These are phyloP conservation scores for Deilephila porcellus DNA, from an alignment of 2,888 invertebrate species.

Conservation along the genomic window DNA sequence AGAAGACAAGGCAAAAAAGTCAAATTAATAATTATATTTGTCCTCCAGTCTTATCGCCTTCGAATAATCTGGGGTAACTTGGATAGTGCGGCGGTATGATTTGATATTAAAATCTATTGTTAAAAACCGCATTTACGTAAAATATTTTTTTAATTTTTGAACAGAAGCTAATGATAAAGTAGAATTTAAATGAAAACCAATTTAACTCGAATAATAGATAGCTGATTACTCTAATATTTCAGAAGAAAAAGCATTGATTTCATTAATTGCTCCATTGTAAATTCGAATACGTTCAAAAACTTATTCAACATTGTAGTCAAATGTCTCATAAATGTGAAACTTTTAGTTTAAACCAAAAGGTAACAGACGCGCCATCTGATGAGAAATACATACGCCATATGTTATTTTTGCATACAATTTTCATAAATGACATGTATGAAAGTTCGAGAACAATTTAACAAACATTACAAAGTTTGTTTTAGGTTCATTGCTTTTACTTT, in stretches of 20 bases:
- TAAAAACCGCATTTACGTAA: no score
- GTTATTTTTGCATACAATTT: slow-evolving; percentile 22
- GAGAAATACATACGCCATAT: slow-evolving; percentile 12
- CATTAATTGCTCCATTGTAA: background rate
- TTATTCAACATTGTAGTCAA: background rate
- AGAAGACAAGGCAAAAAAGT: no score
- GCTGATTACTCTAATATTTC: background rate
- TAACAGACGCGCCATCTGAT: slow-evolving; percentile 12
- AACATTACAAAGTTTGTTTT: slow-evolving; percentile 31
- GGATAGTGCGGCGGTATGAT: no score
- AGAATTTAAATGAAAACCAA: background rate
- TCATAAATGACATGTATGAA: slow-evolving; percentile 9
- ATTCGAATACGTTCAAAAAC: background rate
- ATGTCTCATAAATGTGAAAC: background rate
- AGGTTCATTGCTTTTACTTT: background rate
- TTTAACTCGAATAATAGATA: background rate
- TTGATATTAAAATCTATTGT: no score
- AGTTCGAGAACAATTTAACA: slow-evolving; percentile 36
- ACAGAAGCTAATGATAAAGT: no score
- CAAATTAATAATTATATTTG: no score
- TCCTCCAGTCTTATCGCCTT: no score
- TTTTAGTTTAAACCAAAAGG: background rate
- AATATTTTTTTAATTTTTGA: no score
- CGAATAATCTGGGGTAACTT: no score
- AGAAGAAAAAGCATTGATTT: background rate